Conservation (phyloP, 2,888 invertebrate species). For the Harmothoe impar region DNA sequence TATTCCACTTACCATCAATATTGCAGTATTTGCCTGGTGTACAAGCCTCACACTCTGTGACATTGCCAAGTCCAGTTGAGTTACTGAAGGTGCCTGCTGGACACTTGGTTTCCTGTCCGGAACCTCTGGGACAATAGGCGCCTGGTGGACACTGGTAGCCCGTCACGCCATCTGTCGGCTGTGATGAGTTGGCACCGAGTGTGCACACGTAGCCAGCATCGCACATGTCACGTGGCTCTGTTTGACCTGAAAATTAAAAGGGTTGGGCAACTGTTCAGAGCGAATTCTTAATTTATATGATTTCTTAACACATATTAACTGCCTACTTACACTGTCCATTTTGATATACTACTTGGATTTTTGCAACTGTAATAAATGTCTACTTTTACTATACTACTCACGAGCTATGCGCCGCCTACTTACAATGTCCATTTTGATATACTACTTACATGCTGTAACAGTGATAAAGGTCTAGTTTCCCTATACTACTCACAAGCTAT, state of each 20-base stretch:
- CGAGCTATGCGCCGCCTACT: too few species aligned
- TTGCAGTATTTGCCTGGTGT: slow-evolving; percentile 79
- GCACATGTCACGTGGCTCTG: slow-evolving; percentile 77
- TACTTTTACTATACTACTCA: too few species aligned
- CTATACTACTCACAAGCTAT: too few species aligned
- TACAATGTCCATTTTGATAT: too few species aligned
- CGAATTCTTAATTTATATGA: too few species aligned
- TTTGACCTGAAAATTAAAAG: slow-evolving; percentile 73
- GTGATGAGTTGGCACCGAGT: slow-evolving; percentile 74
- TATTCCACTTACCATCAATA: slow-evolving; percentile 74
- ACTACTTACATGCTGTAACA: too few species aligned
- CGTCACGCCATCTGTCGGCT: slow-evolving; percentile 77
- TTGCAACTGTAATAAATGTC: too few species aligned
- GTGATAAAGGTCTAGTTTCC: too few species aligned
- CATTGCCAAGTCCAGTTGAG: slow-evolving; percentile 75
- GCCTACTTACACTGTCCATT: not conserved
- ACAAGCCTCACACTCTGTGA: slow-evolving; percentile 78
- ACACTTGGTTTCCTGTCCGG: slow-evolving; percentile 77
- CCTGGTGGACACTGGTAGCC: slow-evolving; percentile 80
- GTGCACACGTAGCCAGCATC: slow-evolving; percentile 80
- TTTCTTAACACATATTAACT: not conserved
- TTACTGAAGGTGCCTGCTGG: slow-evolving; percentile 81
- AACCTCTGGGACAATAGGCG: slow-evolving; percentile 78
- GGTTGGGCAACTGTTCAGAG: too few species aligned
- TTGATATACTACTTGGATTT: too few species aligned